A percentile compares a stretch with the other conserved stretches of the same genome.
Conservation (phyloP, 2,888 invertebrate species). For the Leptothorax acervorum region DNA sequence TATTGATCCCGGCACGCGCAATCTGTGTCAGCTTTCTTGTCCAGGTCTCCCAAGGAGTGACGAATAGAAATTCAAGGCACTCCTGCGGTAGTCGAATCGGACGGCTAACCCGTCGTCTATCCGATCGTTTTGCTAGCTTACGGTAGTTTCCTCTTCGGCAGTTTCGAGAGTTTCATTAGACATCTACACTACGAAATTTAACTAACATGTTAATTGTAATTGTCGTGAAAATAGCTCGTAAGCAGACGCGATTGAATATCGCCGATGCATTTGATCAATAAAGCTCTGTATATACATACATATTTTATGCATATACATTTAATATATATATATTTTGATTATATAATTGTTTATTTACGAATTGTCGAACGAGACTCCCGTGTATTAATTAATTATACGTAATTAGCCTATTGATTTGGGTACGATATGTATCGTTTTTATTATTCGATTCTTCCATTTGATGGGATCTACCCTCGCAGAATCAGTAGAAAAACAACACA, state of each 20-base stretch:
- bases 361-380: background rate
- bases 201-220: constrained; percentile 46
- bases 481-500: background rate
- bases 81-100: constrained; percentile 24
- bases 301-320: background rate
- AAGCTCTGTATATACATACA: background rate
- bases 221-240: constrained; percentile 16
- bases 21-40: constrained; percentile 49
- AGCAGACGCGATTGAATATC: constrained; percentile 3
- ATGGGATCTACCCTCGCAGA: background rate
- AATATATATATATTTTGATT: background rate
- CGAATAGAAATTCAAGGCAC: constrained; percentile 51
- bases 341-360: constrained; percentile 9
- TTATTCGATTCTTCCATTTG: constrained; percentile 6
- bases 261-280: background rate
- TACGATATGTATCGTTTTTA: background rate
- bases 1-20: constrained; percentile 47
- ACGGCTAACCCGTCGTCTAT: constrained; percentile 31
- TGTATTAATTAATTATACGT: constrained; percentile 1
- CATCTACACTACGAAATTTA: constrained; percentile 50
- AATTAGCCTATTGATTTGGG: background rate
- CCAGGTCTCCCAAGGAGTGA: constrained; percentile 37
- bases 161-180: constrained; percentile 42
- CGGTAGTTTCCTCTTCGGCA: constrained; percentile 14
- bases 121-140: constrained; percentile 32